Conservation (phyloP, 2,113 vertebrate genomes). For the Lynx canadensis region DNA sequence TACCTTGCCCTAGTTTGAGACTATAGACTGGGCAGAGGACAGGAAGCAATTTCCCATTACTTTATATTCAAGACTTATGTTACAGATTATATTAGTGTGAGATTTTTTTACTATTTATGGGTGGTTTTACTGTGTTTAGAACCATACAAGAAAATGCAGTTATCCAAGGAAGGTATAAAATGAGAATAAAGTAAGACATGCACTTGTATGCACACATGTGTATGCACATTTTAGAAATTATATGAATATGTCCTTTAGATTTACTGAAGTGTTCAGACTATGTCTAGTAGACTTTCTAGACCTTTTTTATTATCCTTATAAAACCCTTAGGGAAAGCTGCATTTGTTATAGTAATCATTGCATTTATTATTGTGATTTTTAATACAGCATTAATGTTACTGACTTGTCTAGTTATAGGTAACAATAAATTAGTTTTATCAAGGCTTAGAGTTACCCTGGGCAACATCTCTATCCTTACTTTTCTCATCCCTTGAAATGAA, state of each 20-base stretch:
- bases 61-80: background rate
- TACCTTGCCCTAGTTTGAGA: background rate
- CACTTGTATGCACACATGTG: background rate
- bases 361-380: background rate
- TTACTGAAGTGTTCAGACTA: background rate
- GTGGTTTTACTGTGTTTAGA: background rate
- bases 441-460: background rate
- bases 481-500: constrained; percentile 47
- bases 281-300: background rate
- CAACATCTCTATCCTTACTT: background rate
- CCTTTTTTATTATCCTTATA: constrained; percentile 39
- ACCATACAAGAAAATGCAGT: background rate
- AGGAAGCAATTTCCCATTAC: background rate
- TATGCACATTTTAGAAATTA: background rate
- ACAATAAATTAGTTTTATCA: background rate
- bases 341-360: constrained; percentile 18
- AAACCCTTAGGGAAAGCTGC: background rate
- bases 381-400: background rate
- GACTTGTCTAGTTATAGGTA: background rate
- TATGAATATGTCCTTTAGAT: background rate
- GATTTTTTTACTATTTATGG: constrained; percentile 1
- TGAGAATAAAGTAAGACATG: background rate
- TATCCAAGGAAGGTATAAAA: background rate
- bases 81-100: background rate
- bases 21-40: background rate